Percentiles rank a stretch among this genome's conserved stretches.
Evolutionary conservation across 64 coral and sea anemone species (phyloP).

Genomic region (Pachyseris speciosa): DNA sequence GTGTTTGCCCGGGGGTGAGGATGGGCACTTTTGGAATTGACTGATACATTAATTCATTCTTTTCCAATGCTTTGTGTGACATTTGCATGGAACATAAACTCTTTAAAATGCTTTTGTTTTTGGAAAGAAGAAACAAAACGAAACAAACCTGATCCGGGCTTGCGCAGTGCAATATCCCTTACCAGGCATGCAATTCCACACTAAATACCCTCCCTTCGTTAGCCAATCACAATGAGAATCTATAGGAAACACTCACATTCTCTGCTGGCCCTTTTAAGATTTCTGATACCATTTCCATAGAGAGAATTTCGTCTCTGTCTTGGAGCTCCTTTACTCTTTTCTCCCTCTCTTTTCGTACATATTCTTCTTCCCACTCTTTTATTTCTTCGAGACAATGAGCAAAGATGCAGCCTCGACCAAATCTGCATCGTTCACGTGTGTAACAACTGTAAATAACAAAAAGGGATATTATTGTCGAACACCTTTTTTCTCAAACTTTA

Average conservation of each 20-base stretch:
- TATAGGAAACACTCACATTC: background rate
- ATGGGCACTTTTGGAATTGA: too few relatives aligned
- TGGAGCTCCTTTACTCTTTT: background rate
- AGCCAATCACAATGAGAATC: background rate
- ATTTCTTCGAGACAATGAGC: constrained; percentile 48
- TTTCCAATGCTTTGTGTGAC: too few relatives aligned
- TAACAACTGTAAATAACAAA: background rate
- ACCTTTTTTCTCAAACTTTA: too few relatives aligned
- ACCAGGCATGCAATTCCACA: too few relatives aligned
- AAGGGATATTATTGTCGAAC: background rate
- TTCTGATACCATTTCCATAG: background rate
- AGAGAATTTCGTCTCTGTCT: background rate
- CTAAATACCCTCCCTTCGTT: too few relatives aligned
- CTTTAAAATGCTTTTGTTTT: too few relatives aligned
- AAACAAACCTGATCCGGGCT: too few relatives aligned
- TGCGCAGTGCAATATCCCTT: too few relatives aligned
- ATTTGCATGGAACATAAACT: too few relatives aligned
- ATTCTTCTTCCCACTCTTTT: constrained; percentile 23
- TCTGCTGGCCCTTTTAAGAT: constrained; percentile 10
- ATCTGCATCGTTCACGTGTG: constrained; percentile 21
- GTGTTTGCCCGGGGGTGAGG: too few relatives aligned
- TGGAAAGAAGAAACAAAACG: too few relatives aligned
- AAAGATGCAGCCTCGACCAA: constrained; percentile 46
- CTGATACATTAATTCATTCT: too few relatives aligned
- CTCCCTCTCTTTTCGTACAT: background rate